A percentile compares a stretch with the other conserved stretches of the same genome.
Conservation (phyloP, 2,888 invertebrate species). For the Hemistola chrysoprasaria region DNA sequence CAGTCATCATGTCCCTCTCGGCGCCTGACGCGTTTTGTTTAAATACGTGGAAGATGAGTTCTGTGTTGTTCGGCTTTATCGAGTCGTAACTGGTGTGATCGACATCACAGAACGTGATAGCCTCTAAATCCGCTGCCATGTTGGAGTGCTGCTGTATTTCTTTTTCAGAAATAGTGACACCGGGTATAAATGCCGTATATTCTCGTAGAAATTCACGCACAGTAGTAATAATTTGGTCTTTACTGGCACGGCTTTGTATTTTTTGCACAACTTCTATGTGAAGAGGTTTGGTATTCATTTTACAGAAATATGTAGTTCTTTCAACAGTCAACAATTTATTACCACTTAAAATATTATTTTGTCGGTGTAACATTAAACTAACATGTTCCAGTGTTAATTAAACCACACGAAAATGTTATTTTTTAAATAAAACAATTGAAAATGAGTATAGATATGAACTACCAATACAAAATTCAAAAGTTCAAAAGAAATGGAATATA, state of each 20-base stretch:
- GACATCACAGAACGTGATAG: constrained; percentile 60
- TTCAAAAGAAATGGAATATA: too few species aligned
- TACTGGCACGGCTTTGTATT: constrained; percentile 49
- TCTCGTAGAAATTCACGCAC: constrained; percentile 55
- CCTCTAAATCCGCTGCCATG: constrained; percentile 56
- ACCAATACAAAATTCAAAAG: too few species aligned
- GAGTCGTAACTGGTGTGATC: constrained; percentile 46
- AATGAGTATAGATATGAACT: too few species aligned
- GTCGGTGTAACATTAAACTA: too few species aligned
- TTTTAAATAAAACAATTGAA: too few species aligned
- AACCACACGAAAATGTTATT: too few species aligned
- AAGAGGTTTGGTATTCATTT: constrained; percentile 47
- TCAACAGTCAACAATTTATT: neutral
- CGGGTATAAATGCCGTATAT: constrained; percentile 54
- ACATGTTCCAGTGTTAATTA: too few species aligned
- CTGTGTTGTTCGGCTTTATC: constrained; percentile 42
- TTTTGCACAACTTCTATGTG: constrained; percentile 69
- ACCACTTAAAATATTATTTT: too few species aligned
- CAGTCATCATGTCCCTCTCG: constrained; percentile 66
- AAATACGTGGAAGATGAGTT: constrained; percentile 56
- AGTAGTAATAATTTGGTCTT: constrained; percentile 49
- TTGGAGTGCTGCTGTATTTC: constrained; percentile 51
- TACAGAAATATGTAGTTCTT: too few species aligned
- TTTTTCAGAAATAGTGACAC: constrained; percentile 40
- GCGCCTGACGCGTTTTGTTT: constrained; percentile 55